Conservation (phyloP, 2,797 vertebrate genomes). For the Cyclura pinguis region DNA sequence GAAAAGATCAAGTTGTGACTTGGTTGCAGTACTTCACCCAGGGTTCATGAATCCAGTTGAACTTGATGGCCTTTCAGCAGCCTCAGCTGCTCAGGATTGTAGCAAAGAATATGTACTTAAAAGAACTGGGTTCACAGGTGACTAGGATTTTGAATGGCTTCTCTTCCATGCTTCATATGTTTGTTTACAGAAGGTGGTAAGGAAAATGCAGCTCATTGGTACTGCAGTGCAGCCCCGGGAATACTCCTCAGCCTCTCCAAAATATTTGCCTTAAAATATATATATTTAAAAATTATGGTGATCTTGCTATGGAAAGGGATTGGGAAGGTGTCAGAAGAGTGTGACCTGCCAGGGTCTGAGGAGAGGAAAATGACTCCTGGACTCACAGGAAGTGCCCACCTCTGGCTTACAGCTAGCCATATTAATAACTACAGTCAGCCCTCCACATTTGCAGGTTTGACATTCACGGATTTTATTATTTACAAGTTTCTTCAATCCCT, state of each 20-base stretch:
- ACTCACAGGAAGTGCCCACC: no score
- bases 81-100: neutral
- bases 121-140: neutral
- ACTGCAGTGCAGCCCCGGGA: neutral
- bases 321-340: no score
- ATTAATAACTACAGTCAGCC: neutral
- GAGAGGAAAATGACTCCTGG: no score
- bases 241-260: no score
- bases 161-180: neutral
- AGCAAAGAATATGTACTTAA: neutral
- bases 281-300: no score
- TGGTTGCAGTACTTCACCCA: neutral
- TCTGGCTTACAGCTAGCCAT: neutral
- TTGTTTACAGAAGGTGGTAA: neutral
- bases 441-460: no score
- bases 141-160: no score
- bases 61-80: neutral
- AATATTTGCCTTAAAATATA: no score
- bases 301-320: no score
- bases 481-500: no score
- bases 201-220: neutral
- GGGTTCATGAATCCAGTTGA: neutral
- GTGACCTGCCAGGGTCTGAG: no score
- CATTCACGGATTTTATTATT: no score
- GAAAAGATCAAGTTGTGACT: neutral